phyloP scores from a whole-genome alignment of 2,888 invertebrate genomes.

The Mantis religiosa region DNA sequence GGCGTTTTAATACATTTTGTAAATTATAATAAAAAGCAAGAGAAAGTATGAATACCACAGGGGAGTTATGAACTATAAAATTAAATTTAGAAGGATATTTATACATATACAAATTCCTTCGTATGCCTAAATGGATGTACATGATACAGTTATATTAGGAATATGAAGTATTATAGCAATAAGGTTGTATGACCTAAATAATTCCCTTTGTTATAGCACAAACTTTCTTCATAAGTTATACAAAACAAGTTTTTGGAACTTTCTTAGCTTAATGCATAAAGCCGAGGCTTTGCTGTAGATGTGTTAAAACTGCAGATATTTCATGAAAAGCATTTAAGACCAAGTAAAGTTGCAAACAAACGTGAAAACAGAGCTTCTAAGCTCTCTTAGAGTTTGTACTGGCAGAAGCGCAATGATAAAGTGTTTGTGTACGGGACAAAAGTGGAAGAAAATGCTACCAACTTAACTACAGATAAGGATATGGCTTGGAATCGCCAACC shows the following conservation, averaged over 20 bases:
- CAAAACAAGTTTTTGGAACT: not conserved
- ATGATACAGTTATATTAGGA: too few relatives aligned
- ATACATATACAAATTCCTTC: too few relatives aligned
- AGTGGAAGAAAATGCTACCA: not conserved
- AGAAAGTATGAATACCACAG: too few relatives aligned
- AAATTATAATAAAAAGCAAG: too few relatives aligned
- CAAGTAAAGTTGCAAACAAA: not conserved
- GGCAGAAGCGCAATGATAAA: not conserved
- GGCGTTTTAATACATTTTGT: too few relatives aligned
- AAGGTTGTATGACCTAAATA: too few relatives aligned
- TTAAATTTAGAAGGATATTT: too few relatives aligned
- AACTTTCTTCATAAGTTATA: not conserved
- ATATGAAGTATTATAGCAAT: too few relatives aligned
- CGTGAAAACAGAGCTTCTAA: not conserved
- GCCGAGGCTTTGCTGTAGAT: not conserved
- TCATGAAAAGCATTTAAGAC: not conserved
- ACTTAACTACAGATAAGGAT: not conserved
- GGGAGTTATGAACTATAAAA: too few relatives aligned
- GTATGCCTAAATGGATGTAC: too few relatives aligned
- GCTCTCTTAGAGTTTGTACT: not conserved
- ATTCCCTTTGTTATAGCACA: not conserved
- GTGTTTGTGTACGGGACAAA: not conserved
- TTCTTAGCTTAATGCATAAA: not conserved
- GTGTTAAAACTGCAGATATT: not conserved
- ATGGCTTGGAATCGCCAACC: not conserved